Percentiles rank a stretch among this genome's conserved stretches.
Conservation (phyloP, 2,797 vertebrate genomes). For the Choloepus didactylus region DNA sequence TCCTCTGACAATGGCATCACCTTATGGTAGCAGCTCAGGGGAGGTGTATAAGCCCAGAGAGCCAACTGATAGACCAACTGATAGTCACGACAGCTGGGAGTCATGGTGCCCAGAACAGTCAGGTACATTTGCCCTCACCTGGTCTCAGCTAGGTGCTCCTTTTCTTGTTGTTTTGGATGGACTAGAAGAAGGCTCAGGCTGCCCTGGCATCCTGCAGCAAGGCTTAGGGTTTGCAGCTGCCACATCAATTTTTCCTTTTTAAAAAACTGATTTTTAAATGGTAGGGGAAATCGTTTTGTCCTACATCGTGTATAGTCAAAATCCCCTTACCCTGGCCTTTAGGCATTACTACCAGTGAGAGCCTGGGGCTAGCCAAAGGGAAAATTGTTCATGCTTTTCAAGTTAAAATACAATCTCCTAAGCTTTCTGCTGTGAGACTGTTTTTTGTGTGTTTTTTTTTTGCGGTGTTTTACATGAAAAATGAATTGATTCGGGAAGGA, state of each 20-base stretch:
- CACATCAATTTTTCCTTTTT: not conserved
- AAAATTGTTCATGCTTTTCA: not conserved
- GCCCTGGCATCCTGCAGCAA: not conserved
- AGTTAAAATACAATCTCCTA: not conserved
- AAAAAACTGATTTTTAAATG: conserved; percentile 3
- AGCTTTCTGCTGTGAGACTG: not conserved
- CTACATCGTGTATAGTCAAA: not conserved
- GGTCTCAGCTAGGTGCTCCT: not conserved
- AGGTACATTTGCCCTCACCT: not conserved
- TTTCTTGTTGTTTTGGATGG: not conserved
- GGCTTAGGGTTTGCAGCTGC: not conserved
- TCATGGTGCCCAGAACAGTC: not conserved
- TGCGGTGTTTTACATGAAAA: not conserved
- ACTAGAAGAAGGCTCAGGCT: not conserved
- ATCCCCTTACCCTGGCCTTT: not conserved
- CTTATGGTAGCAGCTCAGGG: not conserved
- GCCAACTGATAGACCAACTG: too few relatives aligned
- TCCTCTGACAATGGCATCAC: not conserved
- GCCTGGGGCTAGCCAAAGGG: not conserved
- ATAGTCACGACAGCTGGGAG: not conserved
- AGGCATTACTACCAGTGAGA: not conserved
- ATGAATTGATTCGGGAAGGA: not conserved
- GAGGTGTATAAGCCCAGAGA: not conserved
- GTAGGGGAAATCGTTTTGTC: not conserved
- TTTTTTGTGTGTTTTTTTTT: not conserved